Evolutionary conservation across 2,113 vertebrate genomes (phyloP).

Genomic region (Sterrhoptilus dennistouni): DNA sequence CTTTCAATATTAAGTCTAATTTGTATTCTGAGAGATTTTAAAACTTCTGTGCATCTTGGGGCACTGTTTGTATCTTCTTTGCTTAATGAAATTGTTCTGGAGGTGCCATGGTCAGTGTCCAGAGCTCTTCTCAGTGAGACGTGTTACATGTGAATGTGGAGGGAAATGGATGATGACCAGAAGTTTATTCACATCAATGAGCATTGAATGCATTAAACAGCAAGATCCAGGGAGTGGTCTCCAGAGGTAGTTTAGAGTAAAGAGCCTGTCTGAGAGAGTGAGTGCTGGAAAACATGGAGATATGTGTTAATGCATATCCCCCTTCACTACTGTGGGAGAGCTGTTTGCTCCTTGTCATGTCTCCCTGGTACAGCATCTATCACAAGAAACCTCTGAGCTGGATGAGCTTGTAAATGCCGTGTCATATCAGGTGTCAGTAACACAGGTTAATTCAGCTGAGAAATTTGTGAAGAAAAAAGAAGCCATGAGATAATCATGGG

Average conservation of each 20-base stretch:
- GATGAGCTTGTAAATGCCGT: background rate
- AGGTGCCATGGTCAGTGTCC: background rate
- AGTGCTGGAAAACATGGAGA: background rate
- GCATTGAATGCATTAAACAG: background rate
- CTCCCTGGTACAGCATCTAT: background rate
- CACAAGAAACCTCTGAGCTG: background rate
- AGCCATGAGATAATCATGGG: background rate
- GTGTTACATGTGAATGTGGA: fast-evolving
- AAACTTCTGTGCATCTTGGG: background rate
- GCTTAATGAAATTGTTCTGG: background rate
- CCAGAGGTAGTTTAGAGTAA: background rate
- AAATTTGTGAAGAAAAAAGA: background rate
- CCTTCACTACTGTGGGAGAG: background rate
- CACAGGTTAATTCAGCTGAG: background rate
- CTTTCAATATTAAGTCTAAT: background rate
- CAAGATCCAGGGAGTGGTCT: background rate
- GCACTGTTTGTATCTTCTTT: background rate
- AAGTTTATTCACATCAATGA: background rate
- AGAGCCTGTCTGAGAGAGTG: background rate
- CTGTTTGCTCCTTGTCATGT: background rate
- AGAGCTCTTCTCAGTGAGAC: background rate
- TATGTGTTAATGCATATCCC: background rate
- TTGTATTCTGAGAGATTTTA: background rate
- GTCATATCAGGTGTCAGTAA: background rate
- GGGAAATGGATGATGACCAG: background rate